These are phyloP conservation scores for Chrysotoxum bicinctum DNA, from an alignment of 2,888 invertebrate genomes.

Conservation along the genomic window DNA sequence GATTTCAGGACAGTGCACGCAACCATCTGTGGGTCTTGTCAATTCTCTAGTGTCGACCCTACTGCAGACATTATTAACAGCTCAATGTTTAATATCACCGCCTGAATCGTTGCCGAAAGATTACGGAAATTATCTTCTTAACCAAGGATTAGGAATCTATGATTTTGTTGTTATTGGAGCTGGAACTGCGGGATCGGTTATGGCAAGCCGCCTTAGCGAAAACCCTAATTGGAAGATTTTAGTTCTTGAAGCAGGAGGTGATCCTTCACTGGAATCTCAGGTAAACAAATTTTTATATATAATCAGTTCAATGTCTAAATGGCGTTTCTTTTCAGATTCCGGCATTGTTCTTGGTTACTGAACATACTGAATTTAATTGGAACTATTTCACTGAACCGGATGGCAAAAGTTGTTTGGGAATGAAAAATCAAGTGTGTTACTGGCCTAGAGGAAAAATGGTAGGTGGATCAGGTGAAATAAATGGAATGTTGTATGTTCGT, in stretches of 20 bases:
- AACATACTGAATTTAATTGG: conserved; percentile 76
- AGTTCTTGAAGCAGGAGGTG: conserved; percentile 83
- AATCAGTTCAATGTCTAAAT: not conserved
- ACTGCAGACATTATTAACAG: conserved; percentile 84
- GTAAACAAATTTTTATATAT: not conserved
- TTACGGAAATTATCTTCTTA: conserved; percentile 74
- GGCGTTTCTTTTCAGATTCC: conserved; percentile 74
- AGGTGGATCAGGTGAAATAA: conserved; percentile 86
- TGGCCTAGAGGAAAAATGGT: conserved; percentile 85
- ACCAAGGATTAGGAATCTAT: conserved; percentile 78
- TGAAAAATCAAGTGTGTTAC: conserved; percentile 79
- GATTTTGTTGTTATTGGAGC: conserved; percentile 83
- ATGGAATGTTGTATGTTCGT: conserved; percentile 86
- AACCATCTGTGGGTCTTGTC: conserved; percentile 75
- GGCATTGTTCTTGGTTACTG: conserved; percentile 73
- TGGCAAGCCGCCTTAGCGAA: conserved; percentile 82
- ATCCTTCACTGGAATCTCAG: conserved; percentile 79
- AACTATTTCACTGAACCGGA: conserved; percentile 77
- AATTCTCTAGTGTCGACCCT: conserved; percentile 83
- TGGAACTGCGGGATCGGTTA: conserved; percentile 82
- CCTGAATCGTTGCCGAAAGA: conserved; percentile 84
- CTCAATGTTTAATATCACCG: conserved; percentile 84
- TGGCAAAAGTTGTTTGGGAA: conserved; percentile 74
- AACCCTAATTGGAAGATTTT: conserved; percentile 81
- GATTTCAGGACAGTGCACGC: conserved; percentile 74